Base-by-base conservation (phyloP, 2,888 invertebrate genomes). In the Charanyca ferruginea region DNA sequence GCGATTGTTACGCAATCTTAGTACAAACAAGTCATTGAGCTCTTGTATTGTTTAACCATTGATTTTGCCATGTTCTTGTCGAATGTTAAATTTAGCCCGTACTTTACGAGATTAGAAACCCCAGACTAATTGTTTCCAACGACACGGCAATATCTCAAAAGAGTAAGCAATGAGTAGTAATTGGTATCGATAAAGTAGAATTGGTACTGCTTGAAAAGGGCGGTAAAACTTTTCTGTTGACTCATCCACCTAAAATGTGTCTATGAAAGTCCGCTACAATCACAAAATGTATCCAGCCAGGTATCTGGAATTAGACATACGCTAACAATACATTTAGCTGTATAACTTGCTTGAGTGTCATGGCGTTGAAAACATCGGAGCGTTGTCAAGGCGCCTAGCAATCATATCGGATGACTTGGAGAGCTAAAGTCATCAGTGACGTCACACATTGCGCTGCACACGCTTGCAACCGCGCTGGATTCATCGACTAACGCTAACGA, bases 321-420 rank as follows among this genome's bases (percentile, higher is more conserved):
- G 52, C 28, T 47, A 47, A 41, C 35, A 22, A 38, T 41, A 38
- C n/a, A n/a, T n/a, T n/a, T 42, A 32, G 47, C 22, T 35, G 11
- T 45, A 52, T 35, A 22, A 42, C n/a, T n/a, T 35, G 35, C 13
- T 45, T 20, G 49, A 54, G 66, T 59, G 22, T 16, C 41, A 66
- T 55, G 71, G 61, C 71, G 61, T 59, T 49, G 44, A 44, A 64
- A 47, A 64, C 58, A 58, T 44, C 49, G 38, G 25, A 66, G 54
- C 72, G 41, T 54, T 44, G 53, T 49, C 61, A 76, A 76, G 77
- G 61, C 58, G 66, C 51, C 44, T 44, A 62, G 72, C 58, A 76
- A 74, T 72, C 72, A 76, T 66, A 59, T 71, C 66, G 72, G 58
- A 76, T 74, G 72, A 76, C 72, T 71, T 76, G 66, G 72, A 45